Base-by-base conservation (phyloP, 2,888 invertebrate species). In the Eurytoma californica region DNA sequence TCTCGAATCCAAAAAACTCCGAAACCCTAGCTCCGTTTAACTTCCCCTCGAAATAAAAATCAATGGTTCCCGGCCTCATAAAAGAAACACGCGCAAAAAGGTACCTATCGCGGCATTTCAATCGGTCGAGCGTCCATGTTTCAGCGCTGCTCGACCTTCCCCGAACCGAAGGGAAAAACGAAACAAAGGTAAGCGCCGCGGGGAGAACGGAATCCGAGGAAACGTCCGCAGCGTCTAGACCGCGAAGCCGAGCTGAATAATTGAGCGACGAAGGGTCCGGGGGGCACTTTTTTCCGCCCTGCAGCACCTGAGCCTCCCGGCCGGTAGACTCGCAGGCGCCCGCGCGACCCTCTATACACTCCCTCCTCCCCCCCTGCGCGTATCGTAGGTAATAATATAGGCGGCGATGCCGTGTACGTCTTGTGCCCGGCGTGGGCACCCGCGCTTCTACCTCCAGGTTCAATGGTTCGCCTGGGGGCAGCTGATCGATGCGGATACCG, bases 291-390 rank as follows among this genome's bases (percentile, higher is more conserved):
- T 39, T n/a, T 13, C 28, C 24, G 24, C 18, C 16, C 3, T 16
- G 3, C 30, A 53, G 7, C 30, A 53, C 61, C 72, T 53, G 18
- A 73, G 72, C 39, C 72, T 61, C 16, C 9, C n/a, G 14, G 7
- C 14, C 66, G 58, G 77, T 58, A 77, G 77, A 77, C 77, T 66
- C 51, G 55, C 0, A 53, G 72, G 67, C 72, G 72, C 72, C 72
- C 72, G 68, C 68, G 73, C 73, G 14, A 78, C 18, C 39, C 61
- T 39, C 16, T 13, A 12, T 39, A 7, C 39, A 39, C 61, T 30
- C n/a, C 5, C 0, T 3, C 9, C 14, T 2, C 12, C 16, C n/a
- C 16, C 53, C 53, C n/a, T 2, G 53, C 53, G 53, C 16, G n/a
- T 53, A 53, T 53, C 53, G 53, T 1, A 9, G 63, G 20, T 70